Conservation (phyloP, 2,888 invertebrate species). For the Patella pellucida region DNA sequence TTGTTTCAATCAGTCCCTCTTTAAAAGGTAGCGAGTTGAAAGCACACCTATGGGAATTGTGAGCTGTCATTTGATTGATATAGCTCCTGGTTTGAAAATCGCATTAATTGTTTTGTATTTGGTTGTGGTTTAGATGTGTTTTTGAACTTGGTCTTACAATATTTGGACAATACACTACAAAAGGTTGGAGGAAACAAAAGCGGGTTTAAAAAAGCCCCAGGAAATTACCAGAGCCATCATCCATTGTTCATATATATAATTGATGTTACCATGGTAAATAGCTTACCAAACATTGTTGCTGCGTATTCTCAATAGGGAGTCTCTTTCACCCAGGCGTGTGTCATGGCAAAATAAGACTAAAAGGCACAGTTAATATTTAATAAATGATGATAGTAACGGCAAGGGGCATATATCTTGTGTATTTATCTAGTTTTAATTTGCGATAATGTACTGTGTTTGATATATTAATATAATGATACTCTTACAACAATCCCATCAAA, state of each 20-base stretch:
- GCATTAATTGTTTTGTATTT: no score
- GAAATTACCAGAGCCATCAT: conserved; percentile 20
- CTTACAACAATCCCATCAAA: no score
- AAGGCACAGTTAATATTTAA: no score
- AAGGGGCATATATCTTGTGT: no score
- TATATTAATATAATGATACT: no score
- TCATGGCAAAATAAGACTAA: no score
- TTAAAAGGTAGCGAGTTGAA: not conserved
- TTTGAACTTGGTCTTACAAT: not conserved
- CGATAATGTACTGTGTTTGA: no score
- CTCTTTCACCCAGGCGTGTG: no score
- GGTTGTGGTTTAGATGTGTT: no score
- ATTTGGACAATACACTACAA: conserved; percentile 6
- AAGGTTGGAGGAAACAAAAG: conserved; percentile 1
- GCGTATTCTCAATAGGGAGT: no score
- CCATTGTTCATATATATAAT: conserved; percentile 23
- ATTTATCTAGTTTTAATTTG: no score
- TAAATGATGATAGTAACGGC: no score
- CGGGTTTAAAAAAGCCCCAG: conserved; percentile 8
- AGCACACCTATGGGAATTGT: conserved; percentile 3
- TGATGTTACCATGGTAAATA: conserved; percentile 2
- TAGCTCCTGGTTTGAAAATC: not conserved
- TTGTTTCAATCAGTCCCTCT: not conserved
- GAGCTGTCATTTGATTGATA: conserved; percentile 9
- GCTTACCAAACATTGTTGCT: not conserved